Conservation (phyloP, 2,888 invertebrate genomes). For the Nomada lathburiana region DNA sequence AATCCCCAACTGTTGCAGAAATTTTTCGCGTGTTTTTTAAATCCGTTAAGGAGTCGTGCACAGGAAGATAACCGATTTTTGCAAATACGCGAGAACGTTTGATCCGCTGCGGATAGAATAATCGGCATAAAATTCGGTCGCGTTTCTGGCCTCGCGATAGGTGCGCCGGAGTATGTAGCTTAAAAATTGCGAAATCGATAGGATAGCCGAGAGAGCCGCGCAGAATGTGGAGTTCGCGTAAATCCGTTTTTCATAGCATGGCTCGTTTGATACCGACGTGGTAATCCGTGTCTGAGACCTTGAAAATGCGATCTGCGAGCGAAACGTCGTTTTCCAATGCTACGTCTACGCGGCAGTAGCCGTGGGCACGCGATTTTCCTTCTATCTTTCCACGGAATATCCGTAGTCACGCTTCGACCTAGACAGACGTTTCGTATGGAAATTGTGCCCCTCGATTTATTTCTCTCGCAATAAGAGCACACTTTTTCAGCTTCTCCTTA, state of each 20-base stretch:
- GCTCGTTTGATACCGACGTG: conserved; percentile 53
- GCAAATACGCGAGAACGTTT: no score
- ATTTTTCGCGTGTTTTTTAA: conserved; percentile 27
- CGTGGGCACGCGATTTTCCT: conserved; percentile 52
- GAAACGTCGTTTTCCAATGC: conserved; percentile 46
- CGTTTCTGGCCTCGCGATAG: no score
- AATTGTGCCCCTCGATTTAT: no score
- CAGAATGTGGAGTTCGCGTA: conserved; percentile 37
- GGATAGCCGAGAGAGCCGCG: conserved; percentile 21
- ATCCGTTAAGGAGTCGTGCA: background rate
- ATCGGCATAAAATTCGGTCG: no score
- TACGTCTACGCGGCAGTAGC: conserved; percentile 66
- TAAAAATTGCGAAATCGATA: conserved; percentile 38
- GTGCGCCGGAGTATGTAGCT: background rate
- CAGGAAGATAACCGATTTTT: no score
- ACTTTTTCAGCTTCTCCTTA: no score
- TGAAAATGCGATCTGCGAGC: conserved; percentile 45
- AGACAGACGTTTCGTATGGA: background rate
- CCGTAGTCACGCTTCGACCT: background rate
- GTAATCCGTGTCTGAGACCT: conserved; percentile 56
- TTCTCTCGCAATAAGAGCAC: no score
- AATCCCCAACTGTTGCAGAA: conserved; percentile 11
- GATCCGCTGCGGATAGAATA: no score
- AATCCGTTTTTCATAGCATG: conserved; percentile 61
- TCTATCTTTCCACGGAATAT: conserved; percentile 14